Evolutionary conservation across 2,113 vertebrate genomes (phyloP), one percentile per base, ranked within the genome.

Genomic region (Oncorhynchus mykiss): DNA sequence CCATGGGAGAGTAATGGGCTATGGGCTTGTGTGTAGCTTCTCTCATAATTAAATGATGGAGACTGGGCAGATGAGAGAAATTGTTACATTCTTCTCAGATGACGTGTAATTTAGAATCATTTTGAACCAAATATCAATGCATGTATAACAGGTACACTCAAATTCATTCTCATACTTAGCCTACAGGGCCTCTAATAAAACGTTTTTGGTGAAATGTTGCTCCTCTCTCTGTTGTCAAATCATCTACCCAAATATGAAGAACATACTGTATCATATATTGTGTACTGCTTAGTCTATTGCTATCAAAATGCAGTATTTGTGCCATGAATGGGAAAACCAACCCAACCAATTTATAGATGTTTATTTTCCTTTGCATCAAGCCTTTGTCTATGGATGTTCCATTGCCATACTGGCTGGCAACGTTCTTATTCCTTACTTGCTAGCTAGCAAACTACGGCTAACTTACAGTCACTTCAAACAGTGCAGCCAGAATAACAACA

Each of bases 21-120:
- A 51, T 54, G 34, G 34, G 6, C 6, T 34, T 34, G 72, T 77
- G 73, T 71, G 78, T 78, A 51, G 80, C 79, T 72, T 84, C 79
- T 68, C 72, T 49, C 80, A 85, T 91, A 90, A 91, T 91, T 92
- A 90, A 89, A 90, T 85, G 85, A 85, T 16, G 49, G 79, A 2
- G 79, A 86, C 77, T 79, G 22, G 65, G 82, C 82, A 77, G 82
- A 85, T 78, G 82, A 91, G 88, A 88, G 83, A 82, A 84, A 88
- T 49, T 78, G 80, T 86, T 85, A 77, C 81, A 88, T 90, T 88
- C 87, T 84, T 86, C 89, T 86, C 82, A 86, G 89, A 81, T 86
- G 84, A 88, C 88, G 72, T 5, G 67, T 67, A 74, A 74, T 27
- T 78, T 39, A 78, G 82, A 45, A 74, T 84, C 82, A 79, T 89